phyloP scores from a whole-genome alignment of 2,888 invertebrate genomes.

The Drosophila neotestacea region DNA sequence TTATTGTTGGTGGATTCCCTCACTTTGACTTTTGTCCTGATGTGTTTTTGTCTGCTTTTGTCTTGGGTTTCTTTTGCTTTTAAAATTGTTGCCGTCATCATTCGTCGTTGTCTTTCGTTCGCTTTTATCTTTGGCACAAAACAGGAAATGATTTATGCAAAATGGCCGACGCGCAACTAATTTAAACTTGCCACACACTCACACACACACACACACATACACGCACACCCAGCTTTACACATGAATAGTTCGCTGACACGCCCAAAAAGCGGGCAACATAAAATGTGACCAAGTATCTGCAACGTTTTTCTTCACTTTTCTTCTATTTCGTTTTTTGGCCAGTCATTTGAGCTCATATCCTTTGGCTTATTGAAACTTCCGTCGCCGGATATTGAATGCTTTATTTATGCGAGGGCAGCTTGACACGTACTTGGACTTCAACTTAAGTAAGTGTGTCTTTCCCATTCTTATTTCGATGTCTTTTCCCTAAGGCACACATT shows the following conservation, averaged over 20 bases:
- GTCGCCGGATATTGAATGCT: conserved; percentile 67
- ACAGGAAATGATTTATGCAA: conserved; percentile 79
- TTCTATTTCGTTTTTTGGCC: conserved; percentile 41
- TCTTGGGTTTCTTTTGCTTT: conserved; percentile 36
- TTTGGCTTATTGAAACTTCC: conserved; percentile 72
- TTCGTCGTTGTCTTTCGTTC: conserved; percentile 49
- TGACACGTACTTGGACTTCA: conserved; percentile 5
- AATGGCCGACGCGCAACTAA: conserved; percentile 69
- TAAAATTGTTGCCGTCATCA: conserved; percentile 57
- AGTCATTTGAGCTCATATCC: conserved; percentile 77
- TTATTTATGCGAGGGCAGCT: conserved; percentile 49
- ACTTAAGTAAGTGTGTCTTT: conserved; percentile 6
- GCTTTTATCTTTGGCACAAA: conserved; percentile 73
- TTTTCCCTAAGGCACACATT: conserved; percentile 31
- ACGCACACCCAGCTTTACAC: conserved; percentile 22
- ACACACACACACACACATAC: conserved; percentile 16
- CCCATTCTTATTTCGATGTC: neutral
- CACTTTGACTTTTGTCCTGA: conserved; percentile 39
- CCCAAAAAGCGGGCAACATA: conserved; percentile 21
- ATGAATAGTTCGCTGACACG: conserved; percentile 44
- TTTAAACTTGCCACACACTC: conserved; percentile 62
- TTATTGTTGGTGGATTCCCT: conserved; percentile 69
- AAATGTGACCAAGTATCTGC: conserved; percentile 20
- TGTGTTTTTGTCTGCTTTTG: conserved; percentile 48
- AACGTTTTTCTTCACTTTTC: conserved; percentile 8